Evolutionary conservation across 2,888 invertebrate species (phyloP).

Genomic region (Thereva nobilitata): DNA sequence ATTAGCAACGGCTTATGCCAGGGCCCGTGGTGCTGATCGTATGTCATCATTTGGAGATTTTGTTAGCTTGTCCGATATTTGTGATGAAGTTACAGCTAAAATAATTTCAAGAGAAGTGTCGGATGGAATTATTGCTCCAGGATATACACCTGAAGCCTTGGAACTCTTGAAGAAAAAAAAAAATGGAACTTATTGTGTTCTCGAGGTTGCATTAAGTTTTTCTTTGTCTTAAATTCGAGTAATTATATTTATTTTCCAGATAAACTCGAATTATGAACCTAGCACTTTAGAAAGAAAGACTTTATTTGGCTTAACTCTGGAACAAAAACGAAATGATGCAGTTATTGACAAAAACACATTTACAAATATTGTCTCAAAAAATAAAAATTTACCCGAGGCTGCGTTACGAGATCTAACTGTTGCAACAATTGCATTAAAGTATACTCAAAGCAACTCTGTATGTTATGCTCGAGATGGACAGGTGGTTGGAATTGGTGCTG

Average conservation of each 20-base stretch:
- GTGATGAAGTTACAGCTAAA: slow-evolving; percentile 87
- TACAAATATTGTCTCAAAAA: slow-evolving; percentile 76
- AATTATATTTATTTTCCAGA: slow-evolving; percentile 60
- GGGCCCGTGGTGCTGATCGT: slow-evolving; percentile 95
- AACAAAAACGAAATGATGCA: slow-evolving; percentile 89
- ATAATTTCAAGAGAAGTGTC: slow-evolving; percentile 94
- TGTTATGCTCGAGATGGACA: slow-evolving; percentile 86
- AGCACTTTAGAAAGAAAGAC: slow-evolving; percentile 78
- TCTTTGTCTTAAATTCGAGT: background rate
- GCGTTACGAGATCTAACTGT: slow-evolving; percentile 91
- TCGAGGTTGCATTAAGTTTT: slow-evolving; percentile 64
- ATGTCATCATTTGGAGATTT: slow-evolving; percentile 99
- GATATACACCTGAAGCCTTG: slow-evolving; percentile 81
- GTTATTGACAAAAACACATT: slow-evolving; percentile 78
- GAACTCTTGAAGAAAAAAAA: slow-evolving; percentile 92
- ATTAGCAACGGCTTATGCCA: slow-evolving; percentile 88
- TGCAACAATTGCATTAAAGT: slow-evolving; percentile 94
- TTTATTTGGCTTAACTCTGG: slow-evolving; percentile 81
- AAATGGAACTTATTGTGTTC: slow-evolving; percentile 85
- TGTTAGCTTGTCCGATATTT: slow-evolving; percentile 87
- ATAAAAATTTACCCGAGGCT: slow-evolving; percentile 68
- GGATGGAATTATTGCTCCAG: slow-evolving; percentile 97
- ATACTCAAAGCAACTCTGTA: slow-evolving; percentile 98
- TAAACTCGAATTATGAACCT: slow-evolving; percentile 86
- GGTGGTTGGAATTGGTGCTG: slow-evolving; percentile 97